Evolutionary conservation across 2,113 vertebrate species (phyloP).

Genomic region (Sapajus apella): DNA sequence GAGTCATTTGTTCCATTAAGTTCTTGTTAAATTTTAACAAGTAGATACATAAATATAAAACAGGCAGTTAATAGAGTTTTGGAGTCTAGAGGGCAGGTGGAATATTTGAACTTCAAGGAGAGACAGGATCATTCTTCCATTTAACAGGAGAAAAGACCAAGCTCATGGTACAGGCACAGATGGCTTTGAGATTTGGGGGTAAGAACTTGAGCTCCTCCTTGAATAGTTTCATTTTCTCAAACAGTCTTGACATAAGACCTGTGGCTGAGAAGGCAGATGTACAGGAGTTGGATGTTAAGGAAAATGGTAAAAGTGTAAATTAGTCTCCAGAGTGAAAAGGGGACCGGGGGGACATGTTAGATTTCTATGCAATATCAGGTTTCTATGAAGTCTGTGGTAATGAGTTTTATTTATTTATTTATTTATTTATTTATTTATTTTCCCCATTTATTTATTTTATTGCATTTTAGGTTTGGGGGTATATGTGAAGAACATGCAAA

Average conservation of each 20-base stretch:
- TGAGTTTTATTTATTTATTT: constrained; percentile 54
- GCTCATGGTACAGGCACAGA: background rate
- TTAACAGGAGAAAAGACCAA: background rate
- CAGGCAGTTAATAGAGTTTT: background rate
- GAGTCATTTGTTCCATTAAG: background rate
- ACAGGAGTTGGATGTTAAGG: background rate
- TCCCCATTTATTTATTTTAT: too few relatives aligned
- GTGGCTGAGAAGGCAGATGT: background rate
- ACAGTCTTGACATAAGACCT: background rate
- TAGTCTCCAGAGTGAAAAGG: constrained; percentile 26
- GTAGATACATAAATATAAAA: background rate
- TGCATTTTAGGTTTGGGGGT: too few relatives aligned
- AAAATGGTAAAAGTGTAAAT: constrained; percentile 35
- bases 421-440: too few relatives aligned
- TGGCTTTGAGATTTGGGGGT: background rate
- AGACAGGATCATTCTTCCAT: background rate
- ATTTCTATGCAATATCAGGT: constrained; percentile 11
- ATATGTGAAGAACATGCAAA: too few relatives aligned
- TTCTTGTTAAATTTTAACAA: background rate
- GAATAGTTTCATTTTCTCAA: background rate
- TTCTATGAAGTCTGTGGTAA: constrained; percentile 28
- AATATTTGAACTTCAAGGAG: background rate
- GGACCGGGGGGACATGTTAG: constrained; percentile 8
- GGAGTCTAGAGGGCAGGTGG: background rate
- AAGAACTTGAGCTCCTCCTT: background rate